Conservation (phyloP, 1,140 invertebrate genomes). For the Odontomachus brunneus region DNA sequence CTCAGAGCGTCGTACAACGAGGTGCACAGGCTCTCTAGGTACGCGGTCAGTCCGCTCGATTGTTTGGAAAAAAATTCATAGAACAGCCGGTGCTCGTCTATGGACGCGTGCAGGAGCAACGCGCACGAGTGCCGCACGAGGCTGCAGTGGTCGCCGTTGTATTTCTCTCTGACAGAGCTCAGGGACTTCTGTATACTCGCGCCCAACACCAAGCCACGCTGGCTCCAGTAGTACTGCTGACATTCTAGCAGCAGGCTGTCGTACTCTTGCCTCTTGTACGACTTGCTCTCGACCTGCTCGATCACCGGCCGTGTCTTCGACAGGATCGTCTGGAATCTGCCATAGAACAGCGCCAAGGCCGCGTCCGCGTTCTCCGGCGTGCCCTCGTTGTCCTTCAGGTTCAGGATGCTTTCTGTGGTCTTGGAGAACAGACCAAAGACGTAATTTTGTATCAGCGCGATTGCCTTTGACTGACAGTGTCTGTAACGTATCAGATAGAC, state of each 20-base stretch:
- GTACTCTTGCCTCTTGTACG: constrained; percentile 91
- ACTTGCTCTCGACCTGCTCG: constrained; percentile 92
- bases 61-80: constrained; percentile 93
- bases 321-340: constrained; percentile 96
- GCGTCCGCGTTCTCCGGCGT: constrained; percentile 88
- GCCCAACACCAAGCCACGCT: constrained; percentile 90
- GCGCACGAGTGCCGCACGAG: constrained; percentile 95
- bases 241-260: constrained; percentile 92
- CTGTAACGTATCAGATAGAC: constrained; percentile 91
- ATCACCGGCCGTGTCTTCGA: constrained; percentile 93
- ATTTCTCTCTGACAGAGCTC: constrained; percentile 83
- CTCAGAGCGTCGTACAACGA: constrained; percentile 96
- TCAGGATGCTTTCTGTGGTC: constrained; percentile 90
- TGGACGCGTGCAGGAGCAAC: constrained; percentile 95
- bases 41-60: constrained; percentile 89
- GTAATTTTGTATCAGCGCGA: constrained; percentile 92
- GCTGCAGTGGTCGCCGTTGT: constrained; percentile 94
- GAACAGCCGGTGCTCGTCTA: constrained; percentile 96
- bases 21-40: constrained; percentile 94
- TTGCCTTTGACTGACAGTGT: constrained; percentile 92
- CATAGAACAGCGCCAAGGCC: constrained; percentile 96
- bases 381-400: constrained; percentile 84
- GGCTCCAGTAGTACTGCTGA: constrained; percentile 93
- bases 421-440: constrained; percentile 90
- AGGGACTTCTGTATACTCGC: constrained; percentile 92